These are phyloP conservation scores for Melanotaenia trifasciata DNA, from an alignment of 2,797 vertebrate species.

Conservation along the genomic window DNA sequence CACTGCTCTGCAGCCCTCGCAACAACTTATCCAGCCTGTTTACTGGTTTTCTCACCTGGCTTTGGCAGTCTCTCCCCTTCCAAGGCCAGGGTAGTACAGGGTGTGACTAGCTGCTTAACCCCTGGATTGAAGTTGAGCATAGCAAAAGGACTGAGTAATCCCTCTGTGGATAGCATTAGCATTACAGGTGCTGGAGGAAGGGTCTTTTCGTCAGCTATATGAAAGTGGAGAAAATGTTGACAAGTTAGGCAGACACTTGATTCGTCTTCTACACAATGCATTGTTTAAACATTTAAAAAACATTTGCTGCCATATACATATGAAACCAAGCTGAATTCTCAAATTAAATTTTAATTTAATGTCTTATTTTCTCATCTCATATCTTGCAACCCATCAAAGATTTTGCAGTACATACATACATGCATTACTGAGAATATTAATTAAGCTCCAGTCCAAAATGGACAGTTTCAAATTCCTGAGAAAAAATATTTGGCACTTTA, in stretches of 20 bases:
- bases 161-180: conserved; percentile 94
- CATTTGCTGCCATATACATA: background rate
- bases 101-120: conserved; percentile 82
- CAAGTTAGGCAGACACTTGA: conserved; percentile 1
- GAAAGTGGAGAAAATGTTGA: conserved; percentile 1
- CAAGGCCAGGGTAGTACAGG: conserved; percentile 67
- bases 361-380: background rate
- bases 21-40: background rate
- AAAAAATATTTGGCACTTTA: conserved; percentile 25
- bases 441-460: conserved; percentile 18
- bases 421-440: conserved; percentile 8
- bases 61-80: conserved; percentile 88
- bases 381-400: conserved; percentile 13
- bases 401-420: no score
- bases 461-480: conserved; percentile 11
- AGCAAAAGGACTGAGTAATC: conserved; percentile 93
- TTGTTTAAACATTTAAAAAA: background rate
- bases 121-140: conserved; percentile 92
- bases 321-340: background rate
- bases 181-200: conserved; percentile 90
- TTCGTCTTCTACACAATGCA: background rate
- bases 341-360: background rate
- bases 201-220: conserved; percentile 90
- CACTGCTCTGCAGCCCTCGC: background rate
- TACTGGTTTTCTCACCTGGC: conserved; percentile 77